These are phyloP conservation scores for Bungarus multicinctus DNA, from an alignment of 2,113 vertebrate species.

Conservation along the genomic window DNA sequence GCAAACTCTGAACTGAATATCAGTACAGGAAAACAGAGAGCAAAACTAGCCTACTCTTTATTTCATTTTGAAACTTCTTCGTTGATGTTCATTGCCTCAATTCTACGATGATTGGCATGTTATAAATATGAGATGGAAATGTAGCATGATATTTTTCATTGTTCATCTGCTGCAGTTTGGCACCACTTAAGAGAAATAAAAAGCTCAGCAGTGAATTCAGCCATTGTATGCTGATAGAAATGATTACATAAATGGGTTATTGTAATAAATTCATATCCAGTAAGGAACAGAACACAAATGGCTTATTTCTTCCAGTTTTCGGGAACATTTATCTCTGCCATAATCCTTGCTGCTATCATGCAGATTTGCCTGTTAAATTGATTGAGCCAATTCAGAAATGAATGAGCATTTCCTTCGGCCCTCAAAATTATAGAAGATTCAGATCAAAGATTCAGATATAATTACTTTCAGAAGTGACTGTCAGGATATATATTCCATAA, in stretches of 20 bases:
- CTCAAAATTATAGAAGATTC: constrained; percentile 53
- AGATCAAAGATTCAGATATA: constrained; percentile 55
- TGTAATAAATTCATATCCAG: constrained; percentile 49
- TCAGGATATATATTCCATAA: constrained; percentile 35
- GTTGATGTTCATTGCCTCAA: background rate
- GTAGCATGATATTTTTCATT: background rate
- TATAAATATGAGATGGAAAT: background rate
- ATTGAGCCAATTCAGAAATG: constrained; percentile 40
- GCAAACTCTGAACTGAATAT: background rate
- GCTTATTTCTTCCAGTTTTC: constrained; percentile 24
- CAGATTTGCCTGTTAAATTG: constrained; percentile 46
- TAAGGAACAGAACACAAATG: constrained; percentile 36
- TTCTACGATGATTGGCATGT: background rate
- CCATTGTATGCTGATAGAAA: constrained; percentile 25
- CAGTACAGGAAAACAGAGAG: background rate
- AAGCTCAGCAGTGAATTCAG: background rate
- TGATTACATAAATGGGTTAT: constrained; percentile 43
- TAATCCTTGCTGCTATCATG: background rate
- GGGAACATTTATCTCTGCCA: background rate
- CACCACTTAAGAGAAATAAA: constrained; percentile 27
- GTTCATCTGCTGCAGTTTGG: constrained; percentile 34
- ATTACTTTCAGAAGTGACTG: constrained; percentile 56
- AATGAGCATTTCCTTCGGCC: constrained; percentile 16
- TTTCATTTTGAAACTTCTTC: background rate
- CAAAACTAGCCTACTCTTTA: background rate